These are phyloP conservation scores for Aurelia aurita DNA, from an alignment of 30 jellyfish, hydroid and myxozoan species.

Conservation along the genomic window DNA sequence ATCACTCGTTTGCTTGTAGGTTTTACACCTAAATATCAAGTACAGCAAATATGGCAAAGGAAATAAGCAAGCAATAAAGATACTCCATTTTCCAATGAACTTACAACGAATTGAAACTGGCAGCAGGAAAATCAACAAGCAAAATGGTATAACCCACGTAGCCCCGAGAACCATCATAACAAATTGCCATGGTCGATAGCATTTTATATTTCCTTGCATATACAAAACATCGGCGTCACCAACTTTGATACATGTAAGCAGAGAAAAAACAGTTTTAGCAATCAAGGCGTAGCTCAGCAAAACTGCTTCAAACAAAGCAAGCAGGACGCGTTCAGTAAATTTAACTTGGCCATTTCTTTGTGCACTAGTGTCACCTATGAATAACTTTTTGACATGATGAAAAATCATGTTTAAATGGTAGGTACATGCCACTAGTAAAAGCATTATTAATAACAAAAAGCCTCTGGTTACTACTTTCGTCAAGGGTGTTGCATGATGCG, in stretches of 20 bases:
- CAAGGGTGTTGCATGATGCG: slow-evolving; percentile 17
- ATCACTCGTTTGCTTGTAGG: no score
- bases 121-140: slow-evolving; percentile 4
- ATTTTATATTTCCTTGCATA: slow-evolving; percentile 14
- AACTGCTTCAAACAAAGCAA: slow-evolving; percentile 11
- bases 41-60: slow-evolving; percentile 2
- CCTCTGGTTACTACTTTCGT: neutral
- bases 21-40: no score
- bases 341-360: neutral
- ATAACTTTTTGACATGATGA: neutral
- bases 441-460: neutral
- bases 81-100: neutral
- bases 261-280: slow-evolving; percentile 6
- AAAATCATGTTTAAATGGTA: neutral
- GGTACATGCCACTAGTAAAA: neutral
- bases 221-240: neutral
- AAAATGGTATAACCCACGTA: slow-evolving; percentile 18
- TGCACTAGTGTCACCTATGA: neutral
- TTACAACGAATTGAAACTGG: neutral
- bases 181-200: slow-evolving; percentile 26
- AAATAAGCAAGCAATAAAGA: slow-evolving; percentile 3
- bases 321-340: neutral
- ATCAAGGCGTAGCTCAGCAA: slow-evolving; percentile 13
- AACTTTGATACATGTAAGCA: slow-evolving; percentile 4
- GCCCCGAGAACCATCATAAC: neutral